Base-by-base conservation (phyloP, 2,797 vertebrate genomes). In the Clarias pachynema region DNA sequence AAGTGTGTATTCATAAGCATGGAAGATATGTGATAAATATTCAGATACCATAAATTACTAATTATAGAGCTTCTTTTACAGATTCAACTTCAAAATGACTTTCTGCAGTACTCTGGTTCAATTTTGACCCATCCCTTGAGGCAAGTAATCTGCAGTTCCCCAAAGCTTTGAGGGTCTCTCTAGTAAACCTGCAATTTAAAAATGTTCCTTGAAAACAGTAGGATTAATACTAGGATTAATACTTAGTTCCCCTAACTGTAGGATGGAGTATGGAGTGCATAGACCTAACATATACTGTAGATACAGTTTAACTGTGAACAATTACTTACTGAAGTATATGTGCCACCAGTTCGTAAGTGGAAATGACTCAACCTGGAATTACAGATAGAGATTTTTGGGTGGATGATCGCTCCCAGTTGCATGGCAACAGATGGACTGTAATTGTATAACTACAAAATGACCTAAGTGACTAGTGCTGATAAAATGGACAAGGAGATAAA, bases 361-460 rank as follows among this genome's bases (percentile, higher is more conserved):
- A 59, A 53, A 53, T 53, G n/a, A n/a, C 44, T 74, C 24, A 73
- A 77, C 16, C 18, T 57, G 31, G 56, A 59, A 77, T 59, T 57
- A 77, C 56, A 59, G 53, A 59, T 77, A 20, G 4, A 34, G 53
- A 34, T 59, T 59, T 24, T 59, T 77, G 56, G 74, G 56, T 59
- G 74, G 74, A 59, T 20, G 29, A 77, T 77, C 56, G 14, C 34
- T 59, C 74, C 29, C 56, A 34, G 74, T 77, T 59, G 29, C 74
- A 77, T 77, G 34, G 74, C 56, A 77, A 77, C 74, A 77, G 56
- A 57, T 59, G 26, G 26, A 12, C 53, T 59, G 56, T 59, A 77
- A 59, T 59, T 77, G 74, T 77, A 59, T 59, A 59, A 77, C 29
- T 77, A 59, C 74, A 34, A 75, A 20, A 26, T 24, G 56, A 34